Evolutionary conservation across 53 echinoderm and acorn worm genomes (phyloP), one percentile per base, ranked within the genome.

Genomic region (Actinopyga echinites): DNA sequence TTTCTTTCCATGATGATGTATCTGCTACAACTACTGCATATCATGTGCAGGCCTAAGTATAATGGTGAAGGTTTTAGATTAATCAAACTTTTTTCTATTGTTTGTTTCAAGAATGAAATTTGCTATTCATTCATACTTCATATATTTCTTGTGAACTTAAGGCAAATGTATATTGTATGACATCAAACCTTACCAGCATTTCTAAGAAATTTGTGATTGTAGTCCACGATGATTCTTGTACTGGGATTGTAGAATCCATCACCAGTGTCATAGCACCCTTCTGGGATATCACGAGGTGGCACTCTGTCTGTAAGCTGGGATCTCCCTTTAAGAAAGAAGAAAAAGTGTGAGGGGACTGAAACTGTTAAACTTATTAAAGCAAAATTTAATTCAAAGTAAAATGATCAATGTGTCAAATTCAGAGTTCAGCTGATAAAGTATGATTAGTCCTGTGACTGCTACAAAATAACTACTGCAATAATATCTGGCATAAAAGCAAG

Each of bases 191-290:
- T 64, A 99, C 99, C 99, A 79, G 97, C 99, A 91, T 99, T 99
- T 64, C 99, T 92, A 13, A 99, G 89, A 87, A 99, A 99, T 80
- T 99, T 99, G 68, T 95, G 94, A 79, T 99, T 95, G 57, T 99
- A 99, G 69, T 99, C 99, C 1, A 95, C 95, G 63, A 99, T 94
- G 59, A 99, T 94, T 74, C 95, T 88, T 20, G 99, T 84, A 8
- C 88, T 79, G 10, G 99, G 99, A 79, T 99, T 95, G 53, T 99
- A 99, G 79, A 99, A 99, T 34, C 99, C 99, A 78, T 99, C 92
- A 24, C 99, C 99, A 2, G 94, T 94, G 35, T 99, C 99, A 82
- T 99, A 99, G 85, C 99, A 99, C 45, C 99, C 99, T 32, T 99
- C 99, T 37, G 99, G 99, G 12, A 99, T 92, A 40, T 99, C 99